Conservation (phyloP, 2,797 vertebrate species). For the Erethizon dorsatum region DNA sequence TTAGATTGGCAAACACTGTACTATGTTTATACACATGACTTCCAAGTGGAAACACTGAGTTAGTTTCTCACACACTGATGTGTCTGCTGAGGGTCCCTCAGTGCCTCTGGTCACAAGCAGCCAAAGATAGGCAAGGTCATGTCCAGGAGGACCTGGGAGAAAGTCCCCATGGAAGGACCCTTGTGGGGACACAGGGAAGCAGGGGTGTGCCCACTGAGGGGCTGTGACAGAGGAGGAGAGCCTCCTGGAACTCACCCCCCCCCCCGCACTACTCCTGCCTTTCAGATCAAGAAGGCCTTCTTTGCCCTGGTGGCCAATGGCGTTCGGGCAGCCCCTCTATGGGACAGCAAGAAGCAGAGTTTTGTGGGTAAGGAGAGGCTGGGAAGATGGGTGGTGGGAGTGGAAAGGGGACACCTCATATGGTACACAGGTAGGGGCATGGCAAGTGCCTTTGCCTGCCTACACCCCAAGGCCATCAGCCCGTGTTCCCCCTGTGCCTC, state of each 20-base stretch:
- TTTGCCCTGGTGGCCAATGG: constrained; percentile 91
- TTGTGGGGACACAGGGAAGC: not conserved
- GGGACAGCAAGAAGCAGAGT: constrained; percentile 91
- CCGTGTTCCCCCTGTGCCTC: not conserved
- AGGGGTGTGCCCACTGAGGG: not conserved
- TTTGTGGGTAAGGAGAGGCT: constrained; percentile 90
- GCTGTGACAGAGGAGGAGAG: not conserved
- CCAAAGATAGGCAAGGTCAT: not conserved
- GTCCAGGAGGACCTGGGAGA: not conserved
- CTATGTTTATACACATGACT: not conserved
- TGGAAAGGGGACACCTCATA: not conserved
- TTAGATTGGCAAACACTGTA: not conserved
- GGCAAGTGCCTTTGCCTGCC: not conserved
- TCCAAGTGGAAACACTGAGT: not conserved
- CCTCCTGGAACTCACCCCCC: not conserved
- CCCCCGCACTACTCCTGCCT: fast-evolving
- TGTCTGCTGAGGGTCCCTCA: not conserved
- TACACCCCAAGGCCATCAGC: not conserved
- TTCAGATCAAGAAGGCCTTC: constrained; percentile 93
- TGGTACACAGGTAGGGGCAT: not conserved
- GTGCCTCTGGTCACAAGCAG: not conserved
- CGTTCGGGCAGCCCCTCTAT: constrained; percentile 91
- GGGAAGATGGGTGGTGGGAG: constrained; percentile 64
- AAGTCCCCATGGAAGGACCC: not conserved
- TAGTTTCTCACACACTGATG: not conserved